Base-by-base conservation (phyloP, 2,888 invertebrate genomes). In the Euproctis similis region DNA sequence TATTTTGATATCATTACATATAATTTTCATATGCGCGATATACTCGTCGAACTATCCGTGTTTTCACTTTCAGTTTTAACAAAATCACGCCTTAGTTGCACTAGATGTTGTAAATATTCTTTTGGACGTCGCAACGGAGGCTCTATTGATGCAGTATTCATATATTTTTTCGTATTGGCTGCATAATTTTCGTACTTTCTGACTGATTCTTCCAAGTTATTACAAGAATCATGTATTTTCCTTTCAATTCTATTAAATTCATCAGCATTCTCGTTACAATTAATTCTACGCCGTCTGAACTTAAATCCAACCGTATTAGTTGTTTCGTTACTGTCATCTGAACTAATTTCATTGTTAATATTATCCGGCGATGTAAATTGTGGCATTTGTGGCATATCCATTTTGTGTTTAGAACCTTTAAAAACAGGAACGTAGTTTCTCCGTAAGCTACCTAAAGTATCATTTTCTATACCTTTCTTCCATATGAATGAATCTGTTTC, bases 31-130 rank as follows among this genome's bases (percentile, higher is more conserved):
- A 10, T 21, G 8, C 10, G 5, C 11, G 10, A 2, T 10, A 29
- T 22, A 42, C 8, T 46, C 45, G 11, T 11, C 6, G 53, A 59
- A 37, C 53, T 57, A 17, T 69, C 64, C 8, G 60, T 59, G 12
- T 57, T 73, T 22, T 86, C 82, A 39, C 76, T 74, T 24, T 86
- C 78, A n/a, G 69, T 71, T 53, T 80, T 81, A 0, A 88, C 76
- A 9, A 87, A 76, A 44, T 88, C 82, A 48, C 77, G 75, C 42
- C 89, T 69, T 61, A 88, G 65, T 30, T 78, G 70, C 7, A 88
- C 85, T 37, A 89, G 71, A 58, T 88, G 86, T 43, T 81, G 84
- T 32, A 89, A 59, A 65, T 87, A 88, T 36, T 86, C 84, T 30
- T 86, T 88, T 1, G 89, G 89, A 5, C 65, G 69, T 10, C 65